phyloP scores from a whole-genome alignment of 2,888 invertebrate species.

The Melieria crassipennis region DNA sequence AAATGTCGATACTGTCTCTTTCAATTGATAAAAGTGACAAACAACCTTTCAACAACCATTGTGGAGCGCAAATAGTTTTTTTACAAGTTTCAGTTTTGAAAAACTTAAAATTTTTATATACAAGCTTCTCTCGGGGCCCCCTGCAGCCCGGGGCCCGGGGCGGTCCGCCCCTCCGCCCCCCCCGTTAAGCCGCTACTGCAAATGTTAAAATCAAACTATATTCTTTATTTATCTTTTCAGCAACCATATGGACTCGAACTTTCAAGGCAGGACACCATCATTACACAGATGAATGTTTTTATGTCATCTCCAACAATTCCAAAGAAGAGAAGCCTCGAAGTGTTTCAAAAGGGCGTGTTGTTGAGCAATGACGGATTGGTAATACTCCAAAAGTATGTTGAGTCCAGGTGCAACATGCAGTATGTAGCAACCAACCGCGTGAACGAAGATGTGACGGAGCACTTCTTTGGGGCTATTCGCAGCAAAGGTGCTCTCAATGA shows the following conservation, averaged over 20 bases:
- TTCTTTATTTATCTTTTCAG: background rate
- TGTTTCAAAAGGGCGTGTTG: constrained; percentile 3
- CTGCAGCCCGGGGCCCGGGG: no score
- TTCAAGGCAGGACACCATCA: background rate
- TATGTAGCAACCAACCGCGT: background rate
- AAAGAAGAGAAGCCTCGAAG: background rate
- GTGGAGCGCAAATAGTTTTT: no score
- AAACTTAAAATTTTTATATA: no score
- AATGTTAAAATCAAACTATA: background rate
- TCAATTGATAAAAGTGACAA: no score
- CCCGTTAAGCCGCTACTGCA: no score
- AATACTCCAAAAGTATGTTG: background rate
- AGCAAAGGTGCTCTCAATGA: background rate
- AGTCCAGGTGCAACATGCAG: background rate
- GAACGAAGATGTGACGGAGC: background rate
- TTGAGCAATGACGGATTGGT: background rate
- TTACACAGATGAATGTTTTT: background rate
- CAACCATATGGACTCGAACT: constrained; percentile 6
- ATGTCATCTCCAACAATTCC: background rate
- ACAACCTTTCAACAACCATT: no score
- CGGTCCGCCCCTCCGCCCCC: no score
- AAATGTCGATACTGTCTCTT: no score
- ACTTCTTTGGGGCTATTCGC: constrained; percentile 6
- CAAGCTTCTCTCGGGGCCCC: no score
- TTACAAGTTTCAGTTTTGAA: no score